Conservation (phyloP, 2,888 invertebrate species). For the Troides helena region DNA sequence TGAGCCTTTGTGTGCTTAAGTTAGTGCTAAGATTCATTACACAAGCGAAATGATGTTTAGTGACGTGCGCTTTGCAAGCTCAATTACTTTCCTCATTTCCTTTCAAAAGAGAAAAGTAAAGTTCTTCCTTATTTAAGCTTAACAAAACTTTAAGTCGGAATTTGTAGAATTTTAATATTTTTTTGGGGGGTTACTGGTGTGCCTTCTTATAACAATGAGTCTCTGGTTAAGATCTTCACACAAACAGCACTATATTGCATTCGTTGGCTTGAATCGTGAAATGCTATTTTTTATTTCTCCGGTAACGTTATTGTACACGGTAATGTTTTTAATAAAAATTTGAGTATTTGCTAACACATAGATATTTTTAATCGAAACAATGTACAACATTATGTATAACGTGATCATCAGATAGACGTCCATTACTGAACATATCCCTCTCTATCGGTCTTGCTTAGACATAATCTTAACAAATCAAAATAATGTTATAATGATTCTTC, state of each 20-base stretch:
- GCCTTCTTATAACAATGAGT: no score
- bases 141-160: neutral
- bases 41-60: neutral
- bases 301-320: no score
- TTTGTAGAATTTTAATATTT: neutral
- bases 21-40: neutral
- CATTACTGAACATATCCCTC: neutral
- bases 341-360: neutral
- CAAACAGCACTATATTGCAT: no score
- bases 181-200: no score
- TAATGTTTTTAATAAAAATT: no score
- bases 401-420: neutral
- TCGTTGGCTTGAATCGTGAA: no score
- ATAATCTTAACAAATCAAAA: no score
- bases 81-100: neutral
- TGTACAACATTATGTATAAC: neutral
- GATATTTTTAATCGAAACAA: no score
- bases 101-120: neutral
- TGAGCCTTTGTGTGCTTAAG: neutral
- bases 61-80: neutral
- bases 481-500: no score
- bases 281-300: no score
- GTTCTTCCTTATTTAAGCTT: neutral
- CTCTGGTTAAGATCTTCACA: no score
- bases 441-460: no score